phyloP scores from a whole-genome alignment of 1,140 invertebrate genomes.

The Drosophila sturtevanti region DNA sequence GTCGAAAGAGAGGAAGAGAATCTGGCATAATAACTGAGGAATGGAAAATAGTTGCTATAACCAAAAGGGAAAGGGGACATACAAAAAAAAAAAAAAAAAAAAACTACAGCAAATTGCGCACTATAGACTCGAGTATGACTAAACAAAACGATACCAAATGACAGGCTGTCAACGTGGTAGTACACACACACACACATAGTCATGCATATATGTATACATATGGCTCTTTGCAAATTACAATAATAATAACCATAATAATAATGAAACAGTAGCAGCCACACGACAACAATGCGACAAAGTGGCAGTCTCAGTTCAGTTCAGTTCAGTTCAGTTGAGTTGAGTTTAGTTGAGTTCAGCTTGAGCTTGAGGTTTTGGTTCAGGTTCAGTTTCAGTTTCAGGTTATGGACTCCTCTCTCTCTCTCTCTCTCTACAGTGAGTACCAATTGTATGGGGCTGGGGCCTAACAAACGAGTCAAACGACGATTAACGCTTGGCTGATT shows the following conservation, averaged over 20 bases:
- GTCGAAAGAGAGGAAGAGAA: slow-evolving; percentile 3
- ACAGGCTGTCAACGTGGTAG: slow-evolving; percentile 71
- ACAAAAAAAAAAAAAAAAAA: neutral
- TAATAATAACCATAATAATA: slow-evolving; percentile 73
- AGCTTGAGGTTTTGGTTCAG: neutral
- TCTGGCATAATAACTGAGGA: slow-evolving; percentile 28
- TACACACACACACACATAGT: neutral
- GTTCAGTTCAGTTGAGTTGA: slow-evolving; percentile 14
- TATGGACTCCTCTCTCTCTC: neutral
- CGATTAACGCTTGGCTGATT: slow-evolving; percentile 79
- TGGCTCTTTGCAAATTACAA: slow-evolving; percentile 65
- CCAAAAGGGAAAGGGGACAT: slow-evolving; percentile 1
- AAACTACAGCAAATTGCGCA: slow-evolving; percentile 35
- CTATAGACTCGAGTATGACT: slow-evolving; percentile 59
- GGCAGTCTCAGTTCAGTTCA: slow-evolving; percentile 47
- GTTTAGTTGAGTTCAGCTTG: neutral
- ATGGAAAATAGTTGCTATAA: slow-evolving; percentile 11
- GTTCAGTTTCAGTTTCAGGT: slow-evolving; percentile 6
- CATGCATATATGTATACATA: neutral
- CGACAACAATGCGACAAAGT: slow-evolving; percentile 76
- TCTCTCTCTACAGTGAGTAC: neutral
- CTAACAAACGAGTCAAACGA: slow-evolving; percentile 72
- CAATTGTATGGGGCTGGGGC: slow-evolving; percentile 34
- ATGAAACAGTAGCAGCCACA: slow-evolving; percentile 69
- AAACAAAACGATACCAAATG: slow-evolving; percentile 76